phyloP scores from a whole-genome alignment of 2,888 invertebrate species.

The Heteromyza rotundicornis region DNA sequence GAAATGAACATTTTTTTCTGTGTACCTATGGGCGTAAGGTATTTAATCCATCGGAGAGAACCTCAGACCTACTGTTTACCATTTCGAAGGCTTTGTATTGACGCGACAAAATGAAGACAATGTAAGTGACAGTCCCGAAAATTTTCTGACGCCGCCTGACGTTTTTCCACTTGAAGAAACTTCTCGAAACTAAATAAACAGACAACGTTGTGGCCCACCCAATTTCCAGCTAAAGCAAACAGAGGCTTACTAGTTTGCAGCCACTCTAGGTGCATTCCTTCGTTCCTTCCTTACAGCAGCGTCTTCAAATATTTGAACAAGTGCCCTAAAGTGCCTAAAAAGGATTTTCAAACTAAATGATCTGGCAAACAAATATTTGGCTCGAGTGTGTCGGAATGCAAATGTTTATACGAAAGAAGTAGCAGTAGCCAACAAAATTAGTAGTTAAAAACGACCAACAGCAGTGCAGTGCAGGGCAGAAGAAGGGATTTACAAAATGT shows the following conservation, averaged over 20 bases:
- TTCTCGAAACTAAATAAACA: too few relatives aligned
- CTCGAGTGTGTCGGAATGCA: background rate
- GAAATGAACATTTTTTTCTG: too few relatives aligned
- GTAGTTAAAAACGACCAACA: too few relatives aligned
- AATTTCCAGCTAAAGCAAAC: slow-evolving; percentile 10
- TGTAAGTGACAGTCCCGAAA: too few relatives aligned
- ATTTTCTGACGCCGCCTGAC: too few relatives aligned
- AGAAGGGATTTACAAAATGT: background rate
- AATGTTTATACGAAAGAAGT: background rate
- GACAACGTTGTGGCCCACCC: slow-evolving; percentile 16
- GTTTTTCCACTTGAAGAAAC: too few relatives aligned
- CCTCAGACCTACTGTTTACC: too few relatives aligned
- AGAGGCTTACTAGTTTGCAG: background rate
- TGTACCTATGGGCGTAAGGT: too few relatives aligned
- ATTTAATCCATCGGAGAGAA: too few relatives aligned
- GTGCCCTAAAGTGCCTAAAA: background rate
- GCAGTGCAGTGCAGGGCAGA: too few relatives aligned
- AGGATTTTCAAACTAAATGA: background rate
- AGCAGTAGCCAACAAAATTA: background rate
- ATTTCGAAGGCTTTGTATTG: too few relatives aligned
- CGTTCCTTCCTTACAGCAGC: slow-evolving; percentile 1
- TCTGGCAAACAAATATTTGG: background rate
- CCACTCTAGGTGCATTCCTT: background rate
- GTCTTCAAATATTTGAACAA: background rate
- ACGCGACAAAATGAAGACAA: background rate